Evolutionary conservation across 1,140 invertebrate species (phyloP), one percentile per base, ranked within the genome.

Genomic region (Drosophila sp.): DNA sequence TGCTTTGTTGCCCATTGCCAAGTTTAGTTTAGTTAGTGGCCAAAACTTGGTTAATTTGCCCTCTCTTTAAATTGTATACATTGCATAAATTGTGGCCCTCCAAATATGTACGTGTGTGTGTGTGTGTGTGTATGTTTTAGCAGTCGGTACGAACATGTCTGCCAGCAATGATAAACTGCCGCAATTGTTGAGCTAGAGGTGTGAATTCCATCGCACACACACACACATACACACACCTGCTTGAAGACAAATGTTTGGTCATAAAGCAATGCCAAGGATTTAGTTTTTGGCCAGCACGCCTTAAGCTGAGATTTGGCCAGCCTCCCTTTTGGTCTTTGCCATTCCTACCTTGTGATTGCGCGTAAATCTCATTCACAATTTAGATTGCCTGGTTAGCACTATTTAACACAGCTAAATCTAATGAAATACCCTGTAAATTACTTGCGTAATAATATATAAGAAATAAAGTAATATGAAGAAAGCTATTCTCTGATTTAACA

Each of bases 241-340:
- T 40, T 16, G 13, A 51, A 29, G 51, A 73, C 40, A 59, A 76
- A 65, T 65, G 63, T 32, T 48, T 21, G 64, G 64, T 38, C 53
- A 80, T 78, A 82, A 80, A 89, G 80, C 76, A 81, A 72, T 74
- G 84, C 66, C 73, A 71, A 9, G 69, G 59, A 78, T 81, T 70
- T 66, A 16, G 34, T 59, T 18, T 6, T 64, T 72, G 16, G 63
- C 45, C 45, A 51, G 36, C 41, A 70, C 18, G 38, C 29, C 40
- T 69, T 61, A 16, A 13, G 53, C 51, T 32, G 45, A 67, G 54
- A 67, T 67, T 73, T 69, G 36, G 38, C 54, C 56, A 61, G 14
- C 25, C 34, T 34, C 29, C 46, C 36, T 43, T 41, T 50, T 50
- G 46, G 6, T 18, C 34, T 18, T 54, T 29, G 50, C 57, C 29